Base-by-base conservation (phyloP, 2,113 vertebrate species). In the Aldabrachelys gigantea region DNA sequence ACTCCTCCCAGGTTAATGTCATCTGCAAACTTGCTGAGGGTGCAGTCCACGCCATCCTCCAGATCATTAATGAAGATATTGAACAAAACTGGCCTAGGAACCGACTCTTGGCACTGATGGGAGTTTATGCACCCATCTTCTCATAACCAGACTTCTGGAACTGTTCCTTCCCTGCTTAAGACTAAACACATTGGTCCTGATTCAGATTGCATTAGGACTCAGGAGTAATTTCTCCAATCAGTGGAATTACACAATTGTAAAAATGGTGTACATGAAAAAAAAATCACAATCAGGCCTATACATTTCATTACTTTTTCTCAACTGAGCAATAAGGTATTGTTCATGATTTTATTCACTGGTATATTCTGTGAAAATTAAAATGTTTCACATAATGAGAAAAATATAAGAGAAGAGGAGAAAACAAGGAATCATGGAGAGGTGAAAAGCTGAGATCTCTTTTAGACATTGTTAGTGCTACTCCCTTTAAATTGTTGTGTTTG, bases 351-450 rank as follows among this genome's bases (percentile, higher is more conserved):
- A 79, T 65, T 53, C 6, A 59, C 96, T 97, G 89, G 25, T 50
- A 59, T 11, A 80, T 88, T 93, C 50, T 76, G 13, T 50, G 38
- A 90, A 92, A 95, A 96, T 91, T 80, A 88, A 96, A 93, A 87
- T 56, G 1, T 78, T 91, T 97, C 86, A 62, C 38, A 82, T 89
- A 54, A 90, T 0, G 1, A 35, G 41, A 85, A 84, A 35, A 76
- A n/a, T 88, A 92, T 78, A 27, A 3, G 16, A 85, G 14, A 75
- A 35, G 90, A 86, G n/a, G 52, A 0, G 0, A 84, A 94, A 95
- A 35, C 22, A 62, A 0, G 0, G 54, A 91, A 80, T 90, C 62
- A 89, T 0, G 1, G 78, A n/a, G 35, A 91, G 21, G 56, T 96
- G 89, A 85, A 76, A 94, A 84, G 49, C 50, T 89, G 54, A 91